These are phyloP conservation scores for Dendrolimus punctatus DNA, from an alignment of 1,140 invertebrate species.

Conservation along the genomic window DNA sequence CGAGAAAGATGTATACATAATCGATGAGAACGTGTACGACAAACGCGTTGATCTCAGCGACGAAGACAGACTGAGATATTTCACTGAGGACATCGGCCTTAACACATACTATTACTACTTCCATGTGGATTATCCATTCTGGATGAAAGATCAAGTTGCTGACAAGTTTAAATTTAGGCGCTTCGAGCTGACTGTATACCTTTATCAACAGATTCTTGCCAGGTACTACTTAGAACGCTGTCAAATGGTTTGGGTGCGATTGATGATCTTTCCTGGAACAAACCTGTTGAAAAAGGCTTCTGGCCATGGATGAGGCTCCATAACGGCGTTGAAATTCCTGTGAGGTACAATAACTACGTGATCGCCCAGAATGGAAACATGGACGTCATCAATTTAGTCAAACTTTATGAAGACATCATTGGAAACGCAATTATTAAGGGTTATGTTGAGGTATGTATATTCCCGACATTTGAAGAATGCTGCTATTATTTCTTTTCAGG, in stretches of 20 bases:
- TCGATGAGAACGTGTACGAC: constrained; percentile 60
- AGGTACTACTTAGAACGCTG: constrained; percentile 79
- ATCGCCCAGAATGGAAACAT: constrained; percentile 67
- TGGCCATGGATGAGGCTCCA: constrained; percentile 75
- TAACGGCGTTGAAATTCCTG: constrained; percentile 77
- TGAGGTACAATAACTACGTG: constrained; percentile 73
- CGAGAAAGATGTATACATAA: constrained; percentile 53
- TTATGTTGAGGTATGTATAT: constrained; percentile 65
- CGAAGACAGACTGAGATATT: constrained; percentile 73
- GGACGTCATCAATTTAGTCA: constrained; percentile 64
- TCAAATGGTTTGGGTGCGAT: constrained; percentile 75
- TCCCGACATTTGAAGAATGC: neutral
- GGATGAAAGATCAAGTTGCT: constrained; percentile 72
- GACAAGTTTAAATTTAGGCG: constrained; percentile 72
- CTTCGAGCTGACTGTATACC: constrained; percentile 74
- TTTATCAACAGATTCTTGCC: constrained; percentile 75
- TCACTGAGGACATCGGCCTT: constrained; percentile 79
- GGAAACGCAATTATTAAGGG: constrained; percentile 77
- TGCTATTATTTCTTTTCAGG: too few relatives aligned
- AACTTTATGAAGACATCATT: constrained; percentile 74
- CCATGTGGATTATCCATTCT: constrained; percentile 78
- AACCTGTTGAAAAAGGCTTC: constrained; percentile 73
- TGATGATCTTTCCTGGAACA: constrained; percentile 60
- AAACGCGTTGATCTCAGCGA: constrained; percentile 52
- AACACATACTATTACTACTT: constrained; percentile 81